A percentile compares a stretch with the other conserved stretches of the same genome.
Conservation (phyloP, 2,888 invertebrate species). For the Cabera pusaria region DNA sequence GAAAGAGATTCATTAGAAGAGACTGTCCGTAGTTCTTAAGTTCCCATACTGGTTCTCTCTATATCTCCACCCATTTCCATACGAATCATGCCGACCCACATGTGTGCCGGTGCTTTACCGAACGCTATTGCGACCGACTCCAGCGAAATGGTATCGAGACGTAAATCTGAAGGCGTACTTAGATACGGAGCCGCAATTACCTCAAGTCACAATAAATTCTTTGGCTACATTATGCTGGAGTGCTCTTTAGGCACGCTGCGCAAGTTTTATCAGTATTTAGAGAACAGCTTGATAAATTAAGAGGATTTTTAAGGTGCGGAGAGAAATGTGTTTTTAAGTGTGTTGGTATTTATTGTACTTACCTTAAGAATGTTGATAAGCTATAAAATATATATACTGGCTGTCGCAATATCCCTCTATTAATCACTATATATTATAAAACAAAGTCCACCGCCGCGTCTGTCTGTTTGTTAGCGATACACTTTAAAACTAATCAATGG, state of each 20-base stretch:
- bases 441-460: no score
- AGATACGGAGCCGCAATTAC: slow-evolving; percentile 26
- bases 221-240: slow-evolving; percentile 12
- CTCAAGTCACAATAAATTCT: slow-evolving; percentile 22
- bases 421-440: no score
- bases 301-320: no score
- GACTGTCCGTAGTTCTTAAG: no score
- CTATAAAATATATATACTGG: no score
- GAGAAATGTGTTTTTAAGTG: no score
- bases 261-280: slow-evolving; percentile 21
- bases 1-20: no score
- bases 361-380: no score
- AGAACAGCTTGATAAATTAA: slow-evolving; percentile 1
- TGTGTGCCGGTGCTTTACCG: slow-evolving; percentile 34
- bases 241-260: slow-evolving; percentile 10
- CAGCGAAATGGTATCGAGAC: slow-evolving; percentile 32
- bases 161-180: slow-evolving; percentile 34
- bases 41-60: slow-evolving; percentile 6
- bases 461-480: no score
- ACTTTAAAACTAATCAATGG: no score
- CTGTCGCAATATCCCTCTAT: no score
- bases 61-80: slow-evolving; percentile 26
- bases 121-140: slow-evolving; percentile 28
- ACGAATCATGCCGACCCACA: slow-evolving; percentile 34
- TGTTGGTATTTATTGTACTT: no score